Evolutionary conservation across 2,888 invertebrate species (phyloP), one percentile per base, ranked within the genome.

Genomic region (Dryobota labecula): DNA sequence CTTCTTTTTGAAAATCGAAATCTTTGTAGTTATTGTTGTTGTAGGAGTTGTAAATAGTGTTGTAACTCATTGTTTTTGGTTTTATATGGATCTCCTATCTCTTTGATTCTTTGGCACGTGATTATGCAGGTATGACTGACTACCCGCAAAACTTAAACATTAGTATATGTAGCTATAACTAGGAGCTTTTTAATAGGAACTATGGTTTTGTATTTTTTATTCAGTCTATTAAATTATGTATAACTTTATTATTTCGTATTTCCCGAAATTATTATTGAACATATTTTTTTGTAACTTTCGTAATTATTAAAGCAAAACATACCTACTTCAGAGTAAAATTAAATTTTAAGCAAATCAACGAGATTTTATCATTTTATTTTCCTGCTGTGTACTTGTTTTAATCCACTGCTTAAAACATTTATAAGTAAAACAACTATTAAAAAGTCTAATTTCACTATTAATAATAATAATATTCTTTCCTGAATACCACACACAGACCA

Each of bases 11-110:
- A 74, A 84, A 87, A 70, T 89, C 86, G 70, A 80, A 85, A 15
- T 83, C 78, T 77, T 91, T 91, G 72, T 90, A 91, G 66, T 86
- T 91, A 51, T 92, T 92, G 82, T 92, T 85, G 63, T 91, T 90
- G 70, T 89, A 90, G 70, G 76, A 90, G 41, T 91, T 91, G 84
- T 91, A 94, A 38, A 91, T 86, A 57, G 89, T 87, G 85, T 89
- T 91, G 85, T 93, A 95, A 83, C 89, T 93, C 95, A 95, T 95
- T 80, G 56, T 78, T 27, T 54, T 2, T 13, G 33, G 0, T 36
- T 60, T 47, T 15, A 0, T 15, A 13, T n/a, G 13, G 8, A 30
- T 45, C 30, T 41, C 15, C 2, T 13, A 5, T 36, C 38, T 70
- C 33, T 47, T 43, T 41, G 0, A 27, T 43, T 57, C 2, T 45